Conservation (phyloP, 1,140 invertebrate species). For the Coenobita brevimanus region DNA sequence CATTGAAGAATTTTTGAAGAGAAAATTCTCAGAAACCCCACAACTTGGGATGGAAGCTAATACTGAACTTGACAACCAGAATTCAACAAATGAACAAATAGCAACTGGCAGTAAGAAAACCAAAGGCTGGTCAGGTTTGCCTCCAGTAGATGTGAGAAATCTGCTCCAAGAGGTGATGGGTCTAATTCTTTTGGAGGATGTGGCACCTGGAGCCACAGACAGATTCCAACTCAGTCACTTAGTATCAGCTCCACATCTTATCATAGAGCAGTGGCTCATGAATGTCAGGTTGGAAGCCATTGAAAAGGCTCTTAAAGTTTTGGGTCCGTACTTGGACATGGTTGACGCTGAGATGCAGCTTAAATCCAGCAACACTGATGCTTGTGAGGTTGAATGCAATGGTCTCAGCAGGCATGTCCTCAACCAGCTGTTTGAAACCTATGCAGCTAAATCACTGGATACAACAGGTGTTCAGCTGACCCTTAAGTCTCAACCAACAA, state of each 20-base stretch:
- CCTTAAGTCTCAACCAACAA: slow-evolving; percentile 25
- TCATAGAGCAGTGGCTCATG: slow-evolving; percentile 62
- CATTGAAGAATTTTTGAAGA: slow-evolving; percentile 46
- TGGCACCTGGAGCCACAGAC: slow-evolving; percentile 37
- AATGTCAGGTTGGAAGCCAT: slow-evolving; percentile 52
- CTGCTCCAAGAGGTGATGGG: slow-evolving; percentile 54
- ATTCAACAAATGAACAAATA: background rate
- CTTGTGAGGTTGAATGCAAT: background rate
- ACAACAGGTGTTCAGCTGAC: slow-evolving; percentile 53
- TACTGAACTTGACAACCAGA: too few species aligned
- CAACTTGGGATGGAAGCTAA: too few species aligned
- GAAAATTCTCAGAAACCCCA: background rate
- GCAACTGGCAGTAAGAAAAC: background rate
- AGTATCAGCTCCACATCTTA: slow-evolving; percentile 38
- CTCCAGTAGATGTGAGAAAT: slow-evolving; percentile 6
- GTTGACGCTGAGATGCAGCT: background rate
- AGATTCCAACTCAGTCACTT: slow-evolving; percentile 50
- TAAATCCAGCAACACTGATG: background rate
- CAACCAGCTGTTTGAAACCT: slow-evolving; percentile 45
- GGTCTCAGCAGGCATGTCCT: slow-evolving; percentile 37
- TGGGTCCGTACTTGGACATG: slow-evolving; percentile 38
- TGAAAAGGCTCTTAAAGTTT: slow-evolving; percentile 31
- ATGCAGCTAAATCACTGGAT: slow-evolving; percentile 55
- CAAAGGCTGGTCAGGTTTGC: background rate
- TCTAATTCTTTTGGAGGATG: slow-evolving; percentile 43